These are phyloP conservation scores for Actinia equina DNA, from an alignment of 64 coral and sea anemone species.

Conservation along the genomic window DNA sequence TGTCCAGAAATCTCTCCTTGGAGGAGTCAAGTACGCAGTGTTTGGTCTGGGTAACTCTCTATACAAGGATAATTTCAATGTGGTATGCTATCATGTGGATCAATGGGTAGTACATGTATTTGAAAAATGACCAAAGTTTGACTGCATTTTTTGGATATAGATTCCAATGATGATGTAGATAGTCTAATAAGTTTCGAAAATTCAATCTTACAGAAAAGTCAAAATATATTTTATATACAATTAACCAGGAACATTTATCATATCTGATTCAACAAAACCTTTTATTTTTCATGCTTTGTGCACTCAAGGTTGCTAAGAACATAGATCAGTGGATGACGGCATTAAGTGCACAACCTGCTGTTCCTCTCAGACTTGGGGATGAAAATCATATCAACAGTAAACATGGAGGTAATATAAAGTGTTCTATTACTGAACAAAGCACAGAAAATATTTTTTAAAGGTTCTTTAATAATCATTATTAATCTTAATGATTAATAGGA, in stretches of 20 bases:
- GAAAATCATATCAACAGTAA: conserved; percentile 89
- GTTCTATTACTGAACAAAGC: too few species aligned
- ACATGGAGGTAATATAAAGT: conserved; percentile 63
- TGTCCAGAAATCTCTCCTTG: conserved; percentile 89
- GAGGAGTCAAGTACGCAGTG: conserved; percentile 65
- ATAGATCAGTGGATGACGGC: conserved; percentile 56
- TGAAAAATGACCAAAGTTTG: too few species aligned
- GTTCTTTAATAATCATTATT: not conserved
- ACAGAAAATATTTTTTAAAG: too few species aligned
- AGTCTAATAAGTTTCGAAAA: too few species aligned
- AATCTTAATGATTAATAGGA: conserved; percentile 31
- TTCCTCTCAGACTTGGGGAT: conserved; percentile 63
- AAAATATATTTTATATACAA: too few species aligned
- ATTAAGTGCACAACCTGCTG: conserved; percentile 58
- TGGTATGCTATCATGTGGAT: conserved; percentile 38
- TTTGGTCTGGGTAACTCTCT: conserved; percentile 96
- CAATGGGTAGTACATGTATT: too few species aligned
- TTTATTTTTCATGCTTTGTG: not conserved
- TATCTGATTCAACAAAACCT: not conserved
- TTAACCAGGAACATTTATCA: too few species aligned
- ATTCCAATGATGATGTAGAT: too few species aligned
- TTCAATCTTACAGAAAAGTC: too few species aligned
- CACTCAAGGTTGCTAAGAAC: conserved; percentile 66
- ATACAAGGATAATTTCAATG: conserved; percentile 79
- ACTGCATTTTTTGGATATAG: too few species aligned